Evolutionary conservation across 35 echinoderm and acorn worm genomes (phyloP).

Genomic region (Strongylocentrotus purpuratus): DNA sequence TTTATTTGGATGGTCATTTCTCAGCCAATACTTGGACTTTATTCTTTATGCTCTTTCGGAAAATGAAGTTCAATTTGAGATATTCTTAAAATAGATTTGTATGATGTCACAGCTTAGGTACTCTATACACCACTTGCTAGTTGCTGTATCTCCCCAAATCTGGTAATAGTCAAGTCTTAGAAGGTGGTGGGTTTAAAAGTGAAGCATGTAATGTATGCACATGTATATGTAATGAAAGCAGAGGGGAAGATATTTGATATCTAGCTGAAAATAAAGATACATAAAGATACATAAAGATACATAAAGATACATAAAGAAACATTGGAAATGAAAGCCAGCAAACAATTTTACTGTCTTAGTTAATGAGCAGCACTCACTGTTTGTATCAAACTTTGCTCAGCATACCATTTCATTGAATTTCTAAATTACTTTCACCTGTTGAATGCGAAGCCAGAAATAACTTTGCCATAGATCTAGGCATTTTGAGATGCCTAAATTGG

Average conservation of each 20-base stretch:
- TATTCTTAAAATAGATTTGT: no score
- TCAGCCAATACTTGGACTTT: no score
- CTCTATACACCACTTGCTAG: no score
- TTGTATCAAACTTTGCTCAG: no score
- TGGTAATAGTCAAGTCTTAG: neutral
- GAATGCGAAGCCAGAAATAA: neutral
- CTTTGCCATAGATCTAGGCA: neutral
- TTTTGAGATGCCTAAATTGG: neutral
- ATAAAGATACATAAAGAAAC: neutral
- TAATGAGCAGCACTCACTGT: neutral
- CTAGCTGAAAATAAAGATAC: neutral
- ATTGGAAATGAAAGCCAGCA: neutral
- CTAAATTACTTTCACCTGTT: neutral
- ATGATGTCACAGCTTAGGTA: no score
- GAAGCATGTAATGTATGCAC: neutral
- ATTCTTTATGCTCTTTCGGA: no score
- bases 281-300: neutral
- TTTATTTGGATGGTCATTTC: no score
- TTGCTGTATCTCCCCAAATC: neutral
- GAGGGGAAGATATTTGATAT: neutral
- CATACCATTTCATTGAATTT: neutral
- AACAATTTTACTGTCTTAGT: neutral
- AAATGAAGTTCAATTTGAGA: no score
- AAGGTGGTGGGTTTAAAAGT: neutral
- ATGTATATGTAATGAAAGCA: neutral